These are phyloP conservation scores for Microctenopoma stevenorrisi DNA, from an alignment of 2,797 vertebrate genomes.

Conservation along the genomic window DNA sequence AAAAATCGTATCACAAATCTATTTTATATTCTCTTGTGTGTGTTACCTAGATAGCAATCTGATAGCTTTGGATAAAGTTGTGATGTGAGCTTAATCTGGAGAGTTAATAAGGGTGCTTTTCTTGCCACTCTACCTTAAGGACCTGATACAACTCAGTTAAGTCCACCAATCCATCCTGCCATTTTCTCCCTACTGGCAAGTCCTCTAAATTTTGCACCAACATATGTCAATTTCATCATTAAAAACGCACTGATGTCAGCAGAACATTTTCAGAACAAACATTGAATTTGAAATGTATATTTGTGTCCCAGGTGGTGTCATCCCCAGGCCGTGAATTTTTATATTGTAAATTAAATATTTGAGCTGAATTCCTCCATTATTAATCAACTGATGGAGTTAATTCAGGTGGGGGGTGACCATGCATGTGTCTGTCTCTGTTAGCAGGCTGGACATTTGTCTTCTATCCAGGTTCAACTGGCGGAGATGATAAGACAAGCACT, in stretches of 20 bases:
- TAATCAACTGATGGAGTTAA: constrained; percentile 62
- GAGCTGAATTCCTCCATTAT: constrained; percentile 62
- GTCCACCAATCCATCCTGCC: constrained; percentile 60
- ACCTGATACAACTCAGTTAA: constrained; percentile 62
- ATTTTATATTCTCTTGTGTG: constrained; percentile 81
- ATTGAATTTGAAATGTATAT: constrained; percentile 43
- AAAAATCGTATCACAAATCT: constrained; percentile 69
- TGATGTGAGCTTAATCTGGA: constrained; percentile 64
- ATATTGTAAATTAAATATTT: constrained; percentile 56
- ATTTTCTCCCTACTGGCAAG: constrained; percentile 57
- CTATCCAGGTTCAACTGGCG: constrained; percentile 63
- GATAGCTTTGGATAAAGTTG: constrained; percentile 73
- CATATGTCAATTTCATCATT: constrained; percentile 58
- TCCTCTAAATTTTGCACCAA: constrained; percentile 68
- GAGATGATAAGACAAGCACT: constrained; percentile 73
- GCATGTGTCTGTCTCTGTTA: constrained; percentile 68
- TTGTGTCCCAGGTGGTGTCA: constrained; percentile 52
- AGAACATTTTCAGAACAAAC: constrained; percentile 47
- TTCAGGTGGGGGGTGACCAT: constrained; percentile 71
- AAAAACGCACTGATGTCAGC: constrained; percentile 72
- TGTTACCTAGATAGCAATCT: constrained; percentile 74
- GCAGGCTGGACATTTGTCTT: constrained; percentile 59
- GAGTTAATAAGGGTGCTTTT: constrained; percentile 78
- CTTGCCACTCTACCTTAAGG: constrained; percentile 81
- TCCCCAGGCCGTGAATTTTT: constrained; percentile 61